Percentiles rank a stretch among this genome's conserved stretches.
Conservation (phyloP, 2,113 vertebrate genomes). For the Cyanoliseus patagonus region DNA sequence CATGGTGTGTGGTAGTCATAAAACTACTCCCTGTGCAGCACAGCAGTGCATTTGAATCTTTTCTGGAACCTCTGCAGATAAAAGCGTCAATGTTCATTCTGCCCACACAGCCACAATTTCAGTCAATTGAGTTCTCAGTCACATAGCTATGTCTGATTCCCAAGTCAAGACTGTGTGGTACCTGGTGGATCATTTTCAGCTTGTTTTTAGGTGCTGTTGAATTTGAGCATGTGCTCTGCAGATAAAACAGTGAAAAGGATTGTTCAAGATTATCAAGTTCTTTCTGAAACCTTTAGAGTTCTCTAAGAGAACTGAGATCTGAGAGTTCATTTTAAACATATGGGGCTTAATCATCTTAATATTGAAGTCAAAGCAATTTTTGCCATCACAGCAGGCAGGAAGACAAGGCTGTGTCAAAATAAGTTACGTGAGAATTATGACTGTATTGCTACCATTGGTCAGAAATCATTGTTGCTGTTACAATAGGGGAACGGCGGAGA, state of each 20-base stretch:
- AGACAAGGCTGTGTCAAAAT: neutral
- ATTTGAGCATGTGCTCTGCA: neutral
- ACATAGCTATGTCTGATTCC: neutral
- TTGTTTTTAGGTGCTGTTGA: neutral
- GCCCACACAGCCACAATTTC: neutral
- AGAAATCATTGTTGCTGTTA: neutral
- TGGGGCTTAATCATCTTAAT: neutral
- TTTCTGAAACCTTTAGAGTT: neutral
- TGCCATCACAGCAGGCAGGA: neutral
- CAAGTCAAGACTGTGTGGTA: neutral
- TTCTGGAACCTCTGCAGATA: neutral
- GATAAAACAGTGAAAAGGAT: neutral
- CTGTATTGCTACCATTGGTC: neutral
- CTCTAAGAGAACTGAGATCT: neutral
- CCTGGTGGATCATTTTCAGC: neutral
- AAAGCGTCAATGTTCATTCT: neutral
- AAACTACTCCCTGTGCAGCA: neutral
- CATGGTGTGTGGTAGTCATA: neutral
- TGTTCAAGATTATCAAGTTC: neutral
- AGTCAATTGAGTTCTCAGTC: neutral
- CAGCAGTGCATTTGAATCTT: neutral
- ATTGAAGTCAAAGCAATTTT: neutral
- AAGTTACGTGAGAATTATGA: neutral
- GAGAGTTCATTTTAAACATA: neutral
- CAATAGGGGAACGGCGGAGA: neutral